Percentiles rank a stretch among this genome's conserved stretches.
phyloP scores from a whole-genome alignment of 37 sponge, comb jelly and placozoan genomes.

The Halisarca cf. caerulea region DNA sequence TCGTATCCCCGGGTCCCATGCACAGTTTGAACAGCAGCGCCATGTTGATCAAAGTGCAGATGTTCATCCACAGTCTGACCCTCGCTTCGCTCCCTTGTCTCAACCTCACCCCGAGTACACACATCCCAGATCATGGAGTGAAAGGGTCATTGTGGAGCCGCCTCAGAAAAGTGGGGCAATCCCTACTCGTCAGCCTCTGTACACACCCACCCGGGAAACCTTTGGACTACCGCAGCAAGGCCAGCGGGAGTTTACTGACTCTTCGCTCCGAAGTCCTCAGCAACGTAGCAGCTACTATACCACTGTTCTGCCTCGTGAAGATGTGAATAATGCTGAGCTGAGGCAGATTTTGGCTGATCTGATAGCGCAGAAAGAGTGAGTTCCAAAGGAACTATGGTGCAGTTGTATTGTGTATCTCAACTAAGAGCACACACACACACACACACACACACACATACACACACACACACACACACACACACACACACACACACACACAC shows the following conservation, averaged over 20 bases:
- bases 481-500: constrained; percentile 2
- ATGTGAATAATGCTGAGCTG: not conserved
- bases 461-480: constrained; percentile 9
- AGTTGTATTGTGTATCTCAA: not conserved
- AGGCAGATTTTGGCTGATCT: not conserved
- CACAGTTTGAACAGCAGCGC: too few species aligned
- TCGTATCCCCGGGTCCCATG: too few species aligned
- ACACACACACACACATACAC: not conserved
- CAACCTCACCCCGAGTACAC: too few species aligned
- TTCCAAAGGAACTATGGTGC: too few species aligned
- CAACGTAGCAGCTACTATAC: not conserved
- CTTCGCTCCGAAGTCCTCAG: not conserved
- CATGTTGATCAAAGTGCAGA: too few species aligned
- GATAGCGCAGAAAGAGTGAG: constrained; percentile 14
- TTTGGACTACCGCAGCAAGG: not conserved
- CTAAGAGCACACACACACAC: not conserved
- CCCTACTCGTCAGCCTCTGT: too few species aligned
- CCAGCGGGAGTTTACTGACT: not conserved
- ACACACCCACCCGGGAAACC: too few species aligned
- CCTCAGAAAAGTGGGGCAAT: too few species aligned
- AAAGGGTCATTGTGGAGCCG: too few species aligned
- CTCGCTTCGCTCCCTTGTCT: too few species aligned
- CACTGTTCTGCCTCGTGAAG: not conserved
- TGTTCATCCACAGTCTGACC: too few species aligned
- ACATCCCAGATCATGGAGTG: too few species aligned